Conservation (phyloP, 2,888 invertebrate species). For the Eulithis prunata region DNA sequence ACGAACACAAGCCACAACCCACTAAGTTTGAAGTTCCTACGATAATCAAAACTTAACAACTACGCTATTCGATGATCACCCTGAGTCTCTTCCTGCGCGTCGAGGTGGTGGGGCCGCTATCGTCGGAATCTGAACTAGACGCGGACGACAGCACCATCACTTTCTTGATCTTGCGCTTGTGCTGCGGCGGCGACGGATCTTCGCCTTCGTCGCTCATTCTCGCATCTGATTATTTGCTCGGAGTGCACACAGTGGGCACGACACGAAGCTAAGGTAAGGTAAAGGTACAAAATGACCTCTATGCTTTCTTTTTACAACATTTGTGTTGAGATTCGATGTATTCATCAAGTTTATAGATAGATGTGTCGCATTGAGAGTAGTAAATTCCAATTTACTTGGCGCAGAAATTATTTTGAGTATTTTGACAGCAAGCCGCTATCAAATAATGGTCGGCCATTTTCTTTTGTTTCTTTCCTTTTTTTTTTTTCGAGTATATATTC, state of each 20-base stretch:
- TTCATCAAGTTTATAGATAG: conserved; percentile 61
- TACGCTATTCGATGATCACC: conserved; percentile 53
- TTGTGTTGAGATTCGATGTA: conserved; percentile 49
- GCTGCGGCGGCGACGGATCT: conserved; percentile 64
- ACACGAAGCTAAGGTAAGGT: conserved; percentile 66
- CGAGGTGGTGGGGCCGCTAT: conserved; percentile 65
- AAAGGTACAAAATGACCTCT: conserved; percentile 78
- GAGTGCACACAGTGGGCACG: conserved; percentile 59
- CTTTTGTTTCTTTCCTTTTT: conserved; percentile 61
- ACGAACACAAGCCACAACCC: conserved; percentile 26
- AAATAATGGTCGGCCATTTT: conserved; percentile 70
- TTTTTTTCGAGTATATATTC: conserved; percentile 21
- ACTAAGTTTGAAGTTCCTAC: background rate
- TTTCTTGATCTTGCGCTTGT: conserved; percentile 68
- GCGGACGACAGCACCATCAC: conserved; percentile 67
- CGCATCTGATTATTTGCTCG: conserved; percentile 53
- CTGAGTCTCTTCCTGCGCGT: conserved; percentile 78
- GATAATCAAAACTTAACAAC: conserved; percentile 2
- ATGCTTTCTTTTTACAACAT: conserved; percentile 55
- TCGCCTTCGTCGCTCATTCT: conserved; percentile 77
- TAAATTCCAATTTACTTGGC: conserved; percentile 50
- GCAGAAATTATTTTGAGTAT: conserved; percentile 68
- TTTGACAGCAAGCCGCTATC: conserved; percentile 84
- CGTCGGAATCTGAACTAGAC: conserved; percentile 77
- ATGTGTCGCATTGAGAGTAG: conserved; percentile 48